Conservation (phyloP, 2,888 invertebrate genomes). For the Arge pagana region DNA sequence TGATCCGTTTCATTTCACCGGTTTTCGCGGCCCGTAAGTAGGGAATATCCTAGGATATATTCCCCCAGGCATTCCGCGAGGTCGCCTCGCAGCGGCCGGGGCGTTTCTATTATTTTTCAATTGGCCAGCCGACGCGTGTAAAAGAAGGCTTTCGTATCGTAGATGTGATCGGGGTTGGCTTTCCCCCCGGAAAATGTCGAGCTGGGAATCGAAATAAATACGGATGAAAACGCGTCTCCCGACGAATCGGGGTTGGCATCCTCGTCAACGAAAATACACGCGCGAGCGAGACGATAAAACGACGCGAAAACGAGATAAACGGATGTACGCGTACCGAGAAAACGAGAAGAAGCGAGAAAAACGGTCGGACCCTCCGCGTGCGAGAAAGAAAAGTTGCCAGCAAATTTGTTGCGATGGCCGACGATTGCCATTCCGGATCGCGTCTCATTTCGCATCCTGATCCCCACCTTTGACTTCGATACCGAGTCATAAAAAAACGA, state of each 20-base stretch:
- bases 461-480: too few relatives aligned
- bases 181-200: conserved; percentile 37
- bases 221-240: conserved; percentile 39
- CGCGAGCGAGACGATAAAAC: conserved; percentile 31
- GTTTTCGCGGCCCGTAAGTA: too few relatives aligned
- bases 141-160: conserved; percentile 46
- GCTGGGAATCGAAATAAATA: too few relatives aligned
- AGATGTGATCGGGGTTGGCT: conserved; percentile 54
- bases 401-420: too few relatives aligned
- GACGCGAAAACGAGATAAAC: conserved; percentile 12
- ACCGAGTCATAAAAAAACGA: too few relatives aligned
- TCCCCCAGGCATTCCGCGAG: conserved; percentile 25
- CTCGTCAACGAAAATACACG: conserved; percentile 25
- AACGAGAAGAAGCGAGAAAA: background rate
- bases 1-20: too few relatives aligned
- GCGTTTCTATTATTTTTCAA: conserved; percentile 56
- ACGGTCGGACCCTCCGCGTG: too few relatives aligned
- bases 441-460: too few relatives aligned
- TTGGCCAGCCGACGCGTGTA: conserved; percentile 46
- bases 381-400: background rate
- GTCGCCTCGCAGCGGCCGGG: background rate
- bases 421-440: too few relatives aligned
- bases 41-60: conserved; percentile 32
- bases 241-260: conserved; percentile 8
- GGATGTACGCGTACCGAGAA: conserved; percentile 2